These are phyloP conservation scores for Cynaeus angustus DNA, from an alignment of 2,888 invertebrate species.

Conservation along the genomic window DNA sequence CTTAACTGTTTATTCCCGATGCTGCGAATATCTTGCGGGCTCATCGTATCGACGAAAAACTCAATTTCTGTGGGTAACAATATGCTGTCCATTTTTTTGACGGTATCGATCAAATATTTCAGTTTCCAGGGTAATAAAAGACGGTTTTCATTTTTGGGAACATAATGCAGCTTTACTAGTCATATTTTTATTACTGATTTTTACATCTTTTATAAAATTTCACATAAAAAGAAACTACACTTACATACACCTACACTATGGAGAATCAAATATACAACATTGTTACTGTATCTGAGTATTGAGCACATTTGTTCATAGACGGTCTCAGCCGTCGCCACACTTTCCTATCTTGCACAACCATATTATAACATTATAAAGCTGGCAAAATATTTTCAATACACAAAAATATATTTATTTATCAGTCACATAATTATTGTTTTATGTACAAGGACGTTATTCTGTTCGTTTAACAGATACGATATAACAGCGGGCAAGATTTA, in stretches of 20 bases:
- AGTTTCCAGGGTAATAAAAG: slow-evolving; percentile 16
- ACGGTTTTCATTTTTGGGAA: slow-evolving; percentile 1
- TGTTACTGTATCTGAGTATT: slow-evolving; percentile 50
- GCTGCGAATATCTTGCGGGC: slow-evolving; percentile 77
- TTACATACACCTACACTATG: slow-evolving; percentile 36
- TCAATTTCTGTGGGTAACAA: slow-evolving; percentile 83
- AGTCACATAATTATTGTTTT: slow-evolving; percentile 58
- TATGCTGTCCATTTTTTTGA: slow-evolving; percentile 72
- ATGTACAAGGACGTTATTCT: slow-evolving; percentile 58
- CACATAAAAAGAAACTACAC: slow-evolving; percentile 45
- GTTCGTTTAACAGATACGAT: slow-evolving; percentile 37
- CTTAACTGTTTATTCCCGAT: slow-evolving; percentile 78
- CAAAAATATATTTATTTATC: slow-evolving; percentile 59
- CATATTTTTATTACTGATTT: slow-evolving; percentile 22
- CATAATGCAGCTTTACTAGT: not conserved
- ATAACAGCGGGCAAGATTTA: slow-evolving; percentile 49
- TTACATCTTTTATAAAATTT: slow-evolving; percentile 43
- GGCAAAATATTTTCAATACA: slow-evolving; percentile 45
- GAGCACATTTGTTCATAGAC: slow-evolving; percentile 47
- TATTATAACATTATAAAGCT: slow-evolving; percentile 38
- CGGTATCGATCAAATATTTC: slow-evolving; percentile 32
- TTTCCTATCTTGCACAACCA: slow-evolving; percentile 42
- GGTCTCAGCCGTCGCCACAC: slow-evolving; percentile 24
- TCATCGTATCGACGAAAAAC: slow-evolving; percentile 82
- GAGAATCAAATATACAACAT: slow-evolving; percentile 50